These are phyloP conservation scores for Lycaena phlaeas DNA, from an alignment of 2,888 invertebrate genomes.

Conservation along the genomic window DNA sequence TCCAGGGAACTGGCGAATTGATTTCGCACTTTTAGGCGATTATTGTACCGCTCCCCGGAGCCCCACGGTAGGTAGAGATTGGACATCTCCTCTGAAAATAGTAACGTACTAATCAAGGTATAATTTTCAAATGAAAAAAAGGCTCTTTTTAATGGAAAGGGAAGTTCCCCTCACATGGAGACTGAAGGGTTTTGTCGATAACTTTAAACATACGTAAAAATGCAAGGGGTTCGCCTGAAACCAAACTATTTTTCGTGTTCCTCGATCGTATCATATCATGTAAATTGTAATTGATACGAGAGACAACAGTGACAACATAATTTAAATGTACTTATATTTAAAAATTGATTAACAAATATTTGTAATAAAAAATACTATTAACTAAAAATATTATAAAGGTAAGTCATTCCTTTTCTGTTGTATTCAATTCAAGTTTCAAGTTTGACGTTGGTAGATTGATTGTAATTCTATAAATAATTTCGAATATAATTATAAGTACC, in stretches of 20 bases:
- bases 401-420: too few species aligned
- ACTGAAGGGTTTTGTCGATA: constrained; percentile 8
- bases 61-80: constrained; percentile 86
- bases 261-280: too few species aligned
- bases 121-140: constrained; percentile 7
- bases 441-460: too few species aligned
- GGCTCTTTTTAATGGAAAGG: constrained; percentile 10
- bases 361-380: too few species aligned
- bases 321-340: too few species aligned
- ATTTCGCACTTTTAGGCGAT: constrained; percentile 54
- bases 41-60: constrained; percentile 60
- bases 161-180: not conserved
- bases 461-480: too few species aligned
- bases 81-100: constrained; percentile 83
- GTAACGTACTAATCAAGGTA: constrained; percentile 14
- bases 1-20: constrained; percentile 65
- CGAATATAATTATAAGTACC: too few species aligned
- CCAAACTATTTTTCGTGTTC: not conserved
- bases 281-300: too few species aligned
- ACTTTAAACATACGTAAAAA: not conserved
- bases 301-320: too few species aligned
- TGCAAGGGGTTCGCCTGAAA: constrained; percentile 3
- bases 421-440: too few species aligned
- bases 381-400: too few species aligned
- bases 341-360: too few species aligned